Evolutionary conservation across 2,888 invertebrate genomes (phyloP).

Genomic region (Drosophila mercatorum): DNA sequence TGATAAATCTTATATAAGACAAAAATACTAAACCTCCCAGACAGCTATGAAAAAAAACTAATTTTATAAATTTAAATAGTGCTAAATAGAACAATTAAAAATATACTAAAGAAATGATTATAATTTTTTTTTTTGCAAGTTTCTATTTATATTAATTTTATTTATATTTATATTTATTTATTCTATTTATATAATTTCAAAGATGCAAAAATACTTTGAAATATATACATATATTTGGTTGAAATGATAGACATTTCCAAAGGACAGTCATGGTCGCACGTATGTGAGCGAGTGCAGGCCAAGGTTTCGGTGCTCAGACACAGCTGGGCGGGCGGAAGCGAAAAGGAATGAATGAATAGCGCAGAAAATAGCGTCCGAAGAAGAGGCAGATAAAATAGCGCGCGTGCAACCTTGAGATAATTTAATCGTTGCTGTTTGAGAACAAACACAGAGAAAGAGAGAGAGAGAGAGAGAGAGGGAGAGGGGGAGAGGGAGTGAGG

Average conservation of each 20-base stretch:
- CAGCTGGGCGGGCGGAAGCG: neutral
- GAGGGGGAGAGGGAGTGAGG: constrained; percentile 1
- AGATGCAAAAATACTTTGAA: too few species aligned
- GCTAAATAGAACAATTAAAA: too few species aligned
- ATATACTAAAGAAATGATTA: too few species aligned
- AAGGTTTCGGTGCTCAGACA: neutral
- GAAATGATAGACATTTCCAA: neutral
- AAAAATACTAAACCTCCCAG: too few species aligned
- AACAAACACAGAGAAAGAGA: constrained; percentile 43
- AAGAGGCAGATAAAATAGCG: constrained; percentile 55
- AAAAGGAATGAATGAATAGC: constrained; percentile 23
- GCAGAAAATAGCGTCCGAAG: constrained; percentile 37
- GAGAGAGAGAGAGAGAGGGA: constrained; percentile 3
- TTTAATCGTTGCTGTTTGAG: constrained; percentile 72
- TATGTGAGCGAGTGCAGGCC: constrained; percentile 1
- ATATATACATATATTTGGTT: too few species aligned
- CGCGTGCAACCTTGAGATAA: constrained; percentile 79
- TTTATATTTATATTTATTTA: too few species aligned
- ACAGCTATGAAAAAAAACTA: too few species aligned
- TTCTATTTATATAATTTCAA: too few species aligned
- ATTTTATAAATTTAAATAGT: too few species aligned
- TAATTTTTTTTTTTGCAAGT: too few species aligned
- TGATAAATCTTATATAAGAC: too few species aligned
- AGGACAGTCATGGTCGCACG: constrained; percentile 2
- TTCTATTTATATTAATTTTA: too few species aligned